Conservation (phyloP, 2,113 vertebrate species). For the Columba janthina region DNA sequence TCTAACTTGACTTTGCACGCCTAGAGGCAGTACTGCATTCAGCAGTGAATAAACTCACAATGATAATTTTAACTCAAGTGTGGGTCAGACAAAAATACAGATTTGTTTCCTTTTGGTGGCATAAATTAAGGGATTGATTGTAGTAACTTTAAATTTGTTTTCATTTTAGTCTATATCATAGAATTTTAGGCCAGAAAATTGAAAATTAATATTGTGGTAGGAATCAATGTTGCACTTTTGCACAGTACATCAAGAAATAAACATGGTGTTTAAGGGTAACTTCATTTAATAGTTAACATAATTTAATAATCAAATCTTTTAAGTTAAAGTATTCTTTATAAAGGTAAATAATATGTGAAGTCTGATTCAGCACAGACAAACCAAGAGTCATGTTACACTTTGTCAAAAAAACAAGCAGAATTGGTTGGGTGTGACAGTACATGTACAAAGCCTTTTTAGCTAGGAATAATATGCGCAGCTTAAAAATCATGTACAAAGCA, state of each 20-base stretch:
- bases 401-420: not conserved
- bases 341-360: not conserved
- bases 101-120: conserved; percentile 81
- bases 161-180: not conserved
- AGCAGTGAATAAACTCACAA: conserved; percentile 70
- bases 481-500: not conserved
- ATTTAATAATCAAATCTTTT: not conserved
- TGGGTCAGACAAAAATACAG: conserved; percentile 83
- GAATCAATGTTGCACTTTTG: not conserved
- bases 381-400: conserved; percentile 8
- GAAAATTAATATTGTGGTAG: not conserved
- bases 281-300: not conserved
- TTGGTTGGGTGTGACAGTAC: conserved; percentile 33
- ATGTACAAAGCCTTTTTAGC: conserved; percentile 26
- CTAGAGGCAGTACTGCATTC: conserved; percentile 61
- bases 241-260: conserved; percentile 11
- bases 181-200: conserved; percentile 2
- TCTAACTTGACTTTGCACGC: conserved; percentile 58
- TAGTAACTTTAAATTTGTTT: not conserved
- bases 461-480: conserved; percentile 9
- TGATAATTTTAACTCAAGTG: conserved; percentile 70
- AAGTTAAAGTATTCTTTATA: not conserved
- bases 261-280: not conserved
- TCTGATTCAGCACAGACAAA: conserved; percentile 19
- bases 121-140: conserved; percentile 38